Base-by-base conservation (phyloP, 2,888 invertebrate genomes). In the Lamellibrachia satsuma region DNA sequence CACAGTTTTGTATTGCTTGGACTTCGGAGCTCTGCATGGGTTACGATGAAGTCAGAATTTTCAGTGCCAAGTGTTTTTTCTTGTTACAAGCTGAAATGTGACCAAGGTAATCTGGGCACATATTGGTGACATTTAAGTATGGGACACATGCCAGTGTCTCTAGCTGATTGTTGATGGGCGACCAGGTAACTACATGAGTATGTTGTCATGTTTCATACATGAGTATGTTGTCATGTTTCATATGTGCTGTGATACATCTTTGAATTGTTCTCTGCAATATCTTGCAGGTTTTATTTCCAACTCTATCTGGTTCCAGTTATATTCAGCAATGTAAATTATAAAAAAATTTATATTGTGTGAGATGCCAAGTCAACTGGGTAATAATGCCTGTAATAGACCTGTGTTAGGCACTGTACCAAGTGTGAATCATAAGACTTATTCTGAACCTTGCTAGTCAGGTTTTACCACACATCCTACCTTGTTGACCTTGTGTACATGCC, bases 11-110 rank as follows among this genome's bases (percentile, higher is more conserved):
- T 90, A 11, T 92, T 92, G 75, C 52, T 55, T 39, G 52, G 90
- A 92, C 93, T 93, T 93, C 92, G 93, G 93, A 93, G 93, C 92
- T 92, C 92, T 22, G 27, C 52, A n/a, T 27, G 27, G 90, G 93
- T 91, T 51, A 93, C 55, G 93, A 93, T 93, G 93, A 92, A 93
- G 93, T 93, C 75, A 75, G 75, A 75, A 75, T 22, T 75, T 75
- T 75, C 75, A 75, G n/a, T 75, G 75, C 75, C 75, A 22, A 75
- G 75, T 75, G n/a, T 75, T 75, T 75, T 75, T 75, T 75, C 75
- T 75, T 6, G 22, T 75, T 75, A 75, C 75, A 75, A 75, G 75
- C 15, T 75, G 75, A 75, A 75, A 75, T 75, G 75, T 75, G 75
- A n/a, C 75, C 22, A n/a, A 75, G 75, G 3, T 75, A 75, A 15